A percentile compares a stretch with the other conserved stretches of the same genome.
Evolutionary conservation across 2,888 invertebrate genomes (phyloP).

Genomic region (Leptinotarsa haldemani): DNA sequence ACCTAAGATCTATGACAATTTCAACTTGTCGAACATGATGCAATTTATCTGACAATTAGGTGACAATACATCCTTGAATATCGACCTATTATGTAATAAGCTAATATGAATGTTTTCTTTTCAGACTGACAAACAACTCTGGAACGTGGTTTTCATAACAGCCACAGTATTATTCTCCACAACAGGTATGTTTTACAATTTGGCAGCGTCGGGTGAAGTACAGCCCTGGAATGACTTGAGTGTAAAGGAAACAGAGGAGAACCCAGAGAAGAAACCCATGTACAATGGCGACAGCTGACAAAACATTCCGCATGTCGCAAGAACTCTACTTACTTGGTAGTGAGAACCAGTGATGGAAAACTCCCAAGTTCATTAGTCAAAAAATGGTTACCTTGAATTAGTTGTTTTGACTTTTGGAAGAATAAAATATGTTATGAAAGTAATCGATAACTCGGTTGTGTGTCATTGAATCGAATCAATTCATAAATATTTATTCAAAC

Average conservation of each 20-base stretch:
- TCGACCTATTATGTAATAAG: too few species aligned
- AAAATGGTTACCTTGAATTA: conserved; percentile 6
- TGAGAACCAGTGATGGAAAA: not conserved
- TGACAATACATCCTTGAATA: too few species aligned
- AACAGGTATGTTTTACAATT: conserved; percentile 42
- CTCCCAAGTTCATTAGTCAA: not conserved
- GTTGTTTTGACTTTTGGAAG: not conserved
- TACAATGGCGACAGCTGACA: conserved; percentile 34
- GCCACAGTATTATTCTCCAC: conserved; percentile 40
- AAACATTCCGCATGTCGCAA: not conserved
- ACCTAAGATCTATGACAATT: too few species aligned
- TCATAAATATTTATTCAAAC: conserved; percentile 12
- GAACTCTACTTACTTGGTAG: not conserved
- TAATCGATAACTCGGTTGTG: conserved; percentile 3
- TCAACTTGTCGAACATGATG: too few species aligned
- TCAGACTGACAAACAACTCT: conserved; percentile 43
- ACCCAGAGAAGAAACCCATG: conserved; percentile 39
- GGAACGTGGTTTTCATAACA: conserved; percentile 44
- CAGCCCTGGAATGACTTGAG: conserved; percentile 47
- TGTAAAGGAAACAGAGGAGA: conserved; percentile 24
- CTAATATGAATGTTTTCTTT: conserved; percentile 29
- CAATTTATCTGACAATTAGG: too few species aligned
- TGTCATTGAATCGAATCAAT: conserved; percentile 7
- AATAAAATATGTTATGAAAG: conserved; percentile 1
- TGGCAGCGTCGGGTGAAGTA: conserved; percentile 46